Evolutionary conservation across 2,888 invertebrate genomes (phyloP), one percentile per base, ranked within the genome.

Genomic region (Julus scanicus): DNA sequence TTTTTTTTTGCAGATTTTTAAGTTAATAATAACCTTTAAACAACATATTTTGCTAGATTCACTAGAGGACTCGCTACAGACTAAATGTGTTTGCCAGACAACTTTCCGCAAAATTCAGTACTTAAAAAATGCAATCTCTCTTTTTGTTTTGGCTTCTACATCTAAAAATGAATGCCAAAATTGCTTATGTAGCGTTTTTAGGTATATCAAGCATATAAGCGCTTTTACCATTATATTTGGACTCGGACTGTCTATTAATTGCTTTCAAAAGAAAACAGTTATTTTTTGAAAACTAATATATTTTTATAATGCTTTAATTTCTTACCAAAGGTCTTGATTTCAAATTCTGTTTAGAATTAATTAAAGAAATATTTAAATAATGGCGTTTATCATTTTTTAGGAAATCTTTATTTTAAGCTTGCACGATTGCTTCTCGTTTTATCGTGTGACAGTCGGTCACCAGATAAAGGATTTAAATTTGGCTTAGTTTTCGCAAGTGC

Each of bases 271-370:
- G 15, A 20, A 1, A 71, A 71, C 53, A 53, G 71, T 29, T 71
- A 71, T 71, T 71, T 71, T 71, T 71, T 71, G 71, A 71, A 71
- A 29, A 71, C 71, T 29, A 71, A 71, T 71, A 71, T 71, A 71
- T 29, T 71, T 71, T 71, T 71, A 71, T 71, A 71, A 71, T 71
- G 71, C 71, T 71, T 71, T 71, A 71, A 71, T 71, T 71, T 20
- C 71, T 71, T 29, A 71, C 71, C 71, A n/a, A 71, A 29, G 71
- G 29, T 71, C 29, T 71, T 71, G 71, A 29, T 71, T 71, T 71
- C 4, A 71, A n/a, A 71, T 71, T 71, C 20, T 71, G 71, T 5
- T 71, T 8, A 29, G 29, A 29, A n/a, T n/a, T 9, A 20, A 71
- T 71, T 71, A 29, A 71, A 71, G 20, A 71, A 71, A 71, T 71